phyloP scores from a whole-genome alignment of 1,140 invertebrate species.

The Gryon sp. region DNA sequence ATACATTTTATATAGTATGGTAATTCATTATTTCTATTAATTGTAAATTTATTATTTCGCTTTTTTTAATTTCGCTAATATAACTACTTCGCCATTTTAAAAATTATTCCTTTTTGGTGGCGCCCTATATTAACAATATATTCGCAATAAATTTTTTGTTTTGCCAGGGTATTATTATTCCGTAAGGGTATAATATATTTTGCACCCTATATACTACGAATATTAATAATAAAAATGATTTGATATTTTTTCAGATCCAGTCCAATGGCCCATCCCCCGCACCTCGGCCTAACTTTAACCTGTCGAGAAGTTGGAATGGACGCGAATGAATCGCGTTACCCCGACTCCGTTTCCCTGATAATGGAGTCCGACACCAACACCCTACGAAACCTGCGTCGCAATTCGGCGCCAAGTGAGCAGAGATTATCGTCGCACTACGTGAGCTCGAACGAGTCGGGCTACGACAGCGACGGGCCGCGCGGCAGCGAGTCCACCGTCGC shows the following conservation, averaged over 20 bases:
- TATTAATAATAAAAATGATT: too few species aligned
- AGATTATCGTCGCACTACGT: slow-evolving; percentile 82
- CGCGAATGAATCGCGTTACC: slow-evolving; percentile 63
- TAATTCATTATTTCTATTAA: too few species aligned
- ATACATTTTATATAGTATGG: too few species aligned
- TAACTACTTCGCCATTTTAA: too few species aligned
- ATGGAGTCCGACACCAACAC: slow-evolving; percentile 67
- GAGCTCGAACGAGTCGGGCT: slow-evolving; percentile 90
- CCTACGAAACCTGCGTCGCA: slow-evolving; percentile 71
- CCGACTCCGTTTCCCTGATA: slow-evolving; percentile 61
- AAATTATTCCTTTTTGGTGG: too few species aligned
- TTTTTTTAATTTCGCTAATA: too few species aligned
- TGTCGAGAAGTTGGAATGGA: slow-evolving; percentile 38
- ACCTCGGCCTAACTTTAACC: slow-evolving; percentile 20
- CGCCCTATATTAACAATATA: too few species aligned
- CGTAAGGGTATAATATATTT: too few species aligned
- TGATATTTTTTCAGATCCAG: slow-evolving; percentile 31
- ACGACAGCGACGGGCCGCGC: slow-evolving; percentile 86
- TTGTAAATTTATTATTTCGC: too few species aligned
- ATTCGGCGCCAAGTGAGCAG: slow-evolving; percentile 75
- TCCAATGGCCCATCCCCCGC: slow-evolving; percentile 53
- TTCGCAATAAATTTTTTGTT: too few species aligned
- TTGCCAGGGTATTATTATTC: too few species aligned
- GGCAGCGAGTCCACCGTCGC: slow-evolving; percentile 73
- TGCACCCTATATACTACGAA: too few species aligned